These are phyloP conservation scores for Astropecten irregularis DNA, from an alignment of 53 echinoderm and acorn worm species.

Conservation along the genomic window DNA sequence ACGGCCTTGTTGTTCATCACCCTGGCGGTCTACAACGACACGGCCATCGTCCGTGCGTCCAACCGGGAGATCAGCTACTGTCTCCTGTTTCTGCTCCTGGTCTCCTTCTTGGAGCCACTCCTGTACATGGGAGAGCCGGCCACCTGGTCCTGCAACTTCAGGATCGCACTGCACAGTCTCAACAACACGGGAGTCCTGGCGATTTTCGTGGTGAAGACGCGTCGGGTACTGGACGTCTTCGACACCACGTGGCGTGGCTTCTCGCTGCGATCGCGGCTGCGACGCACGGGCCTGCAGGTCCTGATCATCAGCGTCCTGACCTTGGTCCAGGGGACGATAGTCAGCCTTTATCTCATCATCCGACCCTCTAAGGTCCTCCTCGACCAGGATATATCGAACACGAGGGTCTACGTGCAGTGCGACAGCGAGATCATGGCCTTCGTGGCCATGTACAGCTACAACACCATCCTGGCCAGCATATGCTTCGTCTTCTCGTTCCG, in stretches of 20 bases:
- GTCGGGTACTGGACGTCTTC: slow-evolving; percentile 76
- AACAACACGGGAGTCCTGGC: slow-evolving; percentile 67
- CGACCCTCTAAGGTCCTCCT: slow-evolving; percentile 65
- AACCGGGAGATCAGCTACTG: slow-evolving; percentile 83
- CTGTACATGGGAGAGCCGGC: slow-evolving; percentile 75
- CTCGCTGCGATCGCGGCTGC: slow-evolving; percentile 61
- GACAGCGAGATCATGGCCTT: slow-evolving; percentile 71
- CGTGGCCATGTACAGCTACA: slow-evolving; percentile 82
- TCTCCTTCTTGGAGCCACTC: slow-evolving; percentile 70
- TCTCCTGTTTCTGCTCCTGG: slow-evolving; percentile 64
- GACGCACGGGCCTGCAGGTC: slow-evolving; percentile 71
- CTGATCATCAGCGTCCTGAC: slow-evolving; percentile 54
- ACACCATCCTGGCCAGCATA: slow-evolving; percentile 66
- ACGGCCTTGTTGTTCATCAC: slow-evolving; percentile 62
- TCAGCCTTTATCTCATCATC: slow-evolving; percentile 62
- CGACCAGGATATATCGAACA: slow-evolving; percentile 68
- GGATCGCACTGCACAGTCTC: slow-evolving; percentile 80
- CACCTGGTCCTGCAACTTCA: slow-evolving; percentile 73
- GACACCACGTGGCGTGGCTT: slow-evolving; percentile 71
- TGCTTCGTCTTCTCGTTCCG: slow-evolving; percentile 83
- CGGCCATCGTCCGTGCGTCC: slow-evolving; percentile 79
- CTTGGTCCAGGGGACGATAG: slow-evolving; percentile 63
- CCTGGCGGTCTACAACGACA: slow-evolving; percentile 63
- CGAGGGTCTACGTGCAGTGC: slow-evolving; percentile 74
- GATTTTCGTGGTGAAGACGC: slow-evolving; percentile 80